phyloP scores from a whole-genome alignment of 1,140 invertebrate species.

The Drosophila orena region DNA sequence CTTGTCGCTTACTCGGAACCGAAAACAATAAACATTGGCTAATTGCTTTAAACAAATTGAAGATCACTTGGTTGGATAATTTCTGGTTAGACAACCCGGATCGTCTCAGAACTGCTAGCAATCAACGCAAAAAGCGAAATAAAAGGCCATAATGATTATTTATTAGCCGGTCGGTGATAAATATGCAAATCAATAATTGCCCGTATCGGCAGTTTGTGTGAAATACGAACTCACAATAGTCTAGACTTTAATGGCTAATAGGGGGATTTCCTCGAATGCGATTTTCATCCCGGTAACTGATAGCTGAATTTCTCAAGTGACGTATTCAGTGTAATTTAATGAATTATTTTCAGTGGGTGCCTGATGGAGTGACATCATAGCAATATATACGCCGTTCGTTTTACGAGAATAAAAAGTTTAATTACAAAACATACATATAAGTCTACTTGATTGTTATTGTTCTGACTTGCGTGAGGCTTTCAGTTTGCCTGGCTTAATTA shows the following conservation, averaged over 20 bases:
- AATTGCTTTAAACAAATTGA: conserved; percentile 8
- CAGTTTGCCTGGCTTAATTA: conserved; percentile 49
- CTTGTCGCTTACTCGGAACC: not conserved
- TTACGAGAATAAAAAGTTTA: conserved; percentile 14
- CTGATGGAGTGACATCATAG: not conserved
- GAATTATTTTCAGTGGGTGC: not conserved
- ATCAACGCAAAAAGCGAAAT: conserved; percentile 22
- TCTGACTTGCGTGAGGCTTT: conserved; percentile 32
- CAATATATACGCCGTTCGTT: conserved; percentile 9
- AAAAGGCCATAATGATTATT: conserved; percentile 31
- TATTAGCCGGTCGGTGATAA: conserved; percentile 34
- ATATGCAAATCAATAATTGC: conserved; percentile 68
- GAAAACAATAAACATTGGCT: conserved; percentile 25
- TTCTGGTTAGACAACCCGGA: conserved; percentile 32
- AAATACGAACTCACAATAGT: conserved; percentile 49
- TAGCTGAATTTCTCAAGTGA: conserved; percentile 14
- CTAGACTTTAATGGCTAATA: conserved; percentile 30
- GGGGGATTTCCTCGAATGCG: conserved; percentile 32
- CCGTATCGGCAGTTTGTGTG: conserved; percentile 18
- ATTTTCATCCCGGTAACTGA: conserved; percentile 10
- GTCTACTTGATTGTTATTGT: conserved; percentile 47
- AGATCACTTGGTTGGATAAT: conserved; percentile 6
- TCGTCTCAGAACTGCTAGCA: conserved; percentile 8
- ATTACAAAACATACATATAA: conserved; percentile 58
- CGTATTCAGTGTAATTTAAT: conserved; percentile 5